Evolutionary conservation across 2,113 vertebrate genomes (phyloP).

Genomic region (Indicator indicator): DNA sequence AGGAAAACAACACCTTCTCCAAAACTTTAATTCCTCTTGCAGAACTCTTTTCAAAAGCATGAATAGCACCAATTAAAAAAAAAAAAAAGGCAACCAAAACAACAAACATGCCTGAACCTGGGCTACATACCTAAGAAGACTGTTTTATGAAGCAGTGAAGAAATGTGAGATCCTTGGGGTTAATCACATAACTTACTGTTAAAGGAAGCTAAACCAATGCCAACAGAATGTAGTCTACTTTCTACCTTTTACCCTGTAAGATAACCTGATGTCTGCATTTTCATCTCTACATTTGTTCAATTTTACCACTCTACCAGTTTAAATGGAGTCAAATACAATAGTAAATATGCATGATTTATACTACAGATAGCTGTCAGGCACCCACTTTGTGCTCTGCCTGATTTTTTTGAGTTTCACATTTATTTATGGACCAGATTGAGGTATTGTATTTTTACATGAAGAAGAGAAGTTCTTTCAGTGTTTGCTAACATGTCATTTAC

Average conservation of each 20-base stretch:
- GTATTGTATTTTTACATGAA: neutral
- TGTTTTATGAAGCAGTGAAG: neutral
- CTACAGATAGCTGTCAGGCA: neutral
- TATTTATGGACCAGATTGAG: slow-evolving; percentile 1
- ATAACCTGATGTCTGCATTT: neutral
- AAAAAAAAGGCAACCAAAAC: neutral
- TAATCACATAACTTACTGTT: neutral
- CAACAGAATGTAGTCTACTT: neutral
- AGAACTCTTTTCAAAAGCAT: neutral
- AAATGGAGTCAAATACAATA: neutral
- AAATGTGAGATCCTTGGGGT: neutral
- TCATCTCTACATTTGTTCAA: neutral
- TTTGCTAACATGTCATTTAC: neutral
- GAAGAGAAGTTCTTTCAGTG: neutral
- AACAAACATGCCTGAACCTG: neutral
- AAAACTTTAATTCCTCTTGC: neutral
- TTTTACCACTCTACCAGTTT: neutral
- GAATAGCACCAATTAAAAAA: neutral
- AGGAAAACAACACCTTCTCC: neutral
- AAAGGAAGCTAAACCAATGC: neutral
- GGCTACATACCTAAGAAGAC: neutral
- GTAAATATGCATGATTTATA: neutral
- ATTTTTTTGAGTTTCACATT: neutral
- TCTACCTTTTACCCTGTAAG: neutral
- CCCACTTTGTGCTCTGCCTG: neutral